Percentiles rank a stretch among this genome's conserved stretches.
Evolutionary conservation across 1,140 invertebrate genomes (phyloP).

Genomic region (Neuroterus valhalla): DNA sequence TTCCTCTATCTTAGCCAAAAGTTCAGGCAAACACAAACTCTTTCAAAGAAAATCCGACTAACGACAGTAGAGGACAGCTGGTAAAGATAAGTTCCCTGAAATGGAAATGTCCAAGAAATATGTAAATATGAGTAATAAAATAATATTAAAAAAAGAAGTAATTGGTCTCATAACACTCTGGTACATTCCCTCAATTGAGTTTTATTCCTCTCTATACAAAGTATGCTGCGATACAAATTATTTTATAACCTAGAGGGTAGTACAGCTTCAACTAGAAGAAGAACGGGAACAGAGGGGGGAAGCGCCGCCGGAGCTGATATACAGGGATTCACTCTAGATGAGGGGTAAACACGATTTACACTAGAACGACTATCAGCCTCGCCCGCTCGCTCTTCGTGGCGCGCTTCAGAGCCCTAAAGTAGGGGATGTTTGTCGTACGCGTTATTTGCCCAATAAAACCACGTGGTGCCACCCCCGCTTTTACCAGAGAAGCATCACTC

Average conservation of each 20-base stretch:
- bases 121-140: too few relatives aligned
- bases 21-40: too few relatives aligned
- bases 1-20: too few relatives aligned
- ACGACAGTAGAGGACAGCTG: too few relatives aligned
- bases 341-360: constrained; percentile 72
- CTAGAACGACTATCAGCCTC: constrained; percentile 62
- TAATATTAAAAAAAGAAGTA: too few relatives aligned
- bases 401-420: constrained; percentile 35
- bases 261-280: constrained; percentile 1
- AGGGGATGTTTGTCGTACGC: constrained; percentile 69
- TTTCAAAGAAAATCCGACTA: too few relatives aligned
- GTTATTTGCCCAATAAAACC: constrained; percentile 74
- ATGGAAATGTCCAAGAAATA: too few relatives aligned
- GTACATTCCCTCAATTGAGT: too few relatives aligned
- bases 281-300: constrained; percentile 21
- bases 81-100: too few relatives aligned
- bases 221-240: background rate
- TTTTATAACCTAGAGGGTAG: background rate
- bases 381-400: constrained; percentile 46
- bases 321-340: constrained; percentile 59
- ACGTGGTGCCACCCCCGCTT: constrained; percentile 65
- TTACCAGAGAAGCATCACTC: constrained; percentile 28
- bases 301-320: constrained; percentile 35
- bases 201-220: too few relatives aligned
- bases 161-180: too few relatives aligned